These are phyloP conservation scores for Drosophila pseudoobscura DNA, from an alignment of 1,140 invertebrate species.

Conservation along the genomic window DNA sequence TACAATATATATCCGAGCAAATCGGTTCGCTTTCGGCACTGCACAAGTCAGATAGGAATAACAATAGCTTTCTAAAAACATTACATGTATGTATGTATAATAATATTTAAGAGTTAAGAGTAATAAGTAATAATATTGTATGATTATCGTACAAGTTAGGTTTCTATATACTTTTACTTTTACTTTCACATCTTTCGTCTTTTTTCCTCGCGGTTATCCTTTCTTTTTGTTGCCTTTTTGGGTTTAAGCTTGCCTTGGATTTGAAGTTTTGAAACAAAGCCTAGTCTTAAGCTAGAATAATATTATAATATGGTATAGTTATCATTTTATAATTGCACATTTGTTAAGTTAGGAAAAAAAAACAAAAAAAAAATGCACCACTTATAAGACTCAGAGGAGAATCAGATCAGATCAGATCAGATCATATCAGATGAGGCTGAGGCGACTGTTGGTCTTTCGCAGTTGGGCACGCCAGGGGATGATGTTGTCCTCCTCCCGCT, in stretches of 20 bases:
- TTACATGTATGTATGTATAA: slow-evolving; percentile 14
- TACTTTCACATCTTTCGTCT: too few species aligned
- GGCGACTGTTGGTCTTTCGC: slow-evolving; percentile 91
- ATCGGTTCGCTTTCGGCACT: slow-evolving; percentile 24
- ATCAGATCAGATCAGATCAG: slow-evolving; percentile 8
- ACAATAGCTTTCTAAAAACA: slow-evolving; percentile 35
- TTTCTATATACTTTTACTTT: slow-evolving; percentile 3
- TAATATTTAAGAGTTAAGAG: slow-evolving; percentile 16
- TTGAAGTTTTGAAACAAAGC: slow-evolving; percentile 10
- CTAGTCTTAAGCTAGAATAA: too few species aligned
- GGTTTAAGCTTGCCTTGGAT: slow-evolving; percentile 46
- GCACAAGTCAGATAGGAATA: slow-evolving; percentile 46
- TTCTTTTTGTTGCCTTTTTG: slow-evolving; percentile 30
- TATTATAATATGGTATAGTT: slow-evolving; percentile 14
- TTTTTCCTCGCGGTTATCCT: neutral
- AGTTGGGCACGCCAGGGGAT: slow-evolving; percentile 94
- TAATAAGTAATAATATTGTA: slow-evolving; percentile 9
- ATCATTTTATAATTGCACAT: slow-evolving; percentile 51
- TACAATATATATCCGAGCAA: slow-evolving; percentile 19
- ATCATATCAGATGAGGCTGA: slow-evolving; percentile 70
- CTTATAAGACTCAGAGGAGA: slow-evolving; percentile 26
- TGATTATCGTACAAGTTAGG: slow-evolving; percentile 57
- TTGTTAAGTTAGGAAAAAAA: slow-evolving; percentile 36
- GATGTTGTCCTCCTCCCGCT: slow-evolving; percentile 87
- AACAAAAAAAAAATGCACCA: slow-evolving; percentile 61